These are phyloP conservation scores for Semaprochilodus insignis DNA, from an alignment of 2,797 vertebrate genomes.

Conservation along the genomic window DNA sequence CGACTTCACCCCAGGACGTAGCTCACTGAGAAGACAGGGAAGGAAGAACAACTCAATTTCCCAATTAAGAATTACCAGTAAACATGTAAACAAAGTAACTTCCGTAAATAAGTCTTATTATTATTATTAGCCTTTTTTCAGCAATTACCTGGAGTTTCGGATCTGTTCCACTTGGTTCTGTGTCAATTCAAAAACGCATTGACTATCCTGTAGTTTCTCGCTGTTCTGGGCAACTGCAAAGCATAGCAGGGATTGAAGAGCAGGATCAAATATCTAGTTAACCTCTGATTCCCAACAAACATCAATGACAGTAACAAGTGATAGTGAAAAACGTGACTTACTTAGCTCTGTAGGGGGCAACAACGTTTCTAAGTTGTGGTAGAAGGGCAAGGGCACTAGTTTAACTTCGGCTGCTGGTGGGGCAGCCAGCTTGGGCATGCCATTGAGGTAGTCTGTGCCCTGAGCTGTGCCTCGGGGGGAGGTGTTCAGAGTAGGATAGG, in stretches of 20 bases:
- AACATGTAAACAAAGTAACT: not conserved
- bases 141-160: slow-evolving; percentile 89
- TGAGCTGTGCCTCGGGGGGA: slow-evolving; percentile 77
- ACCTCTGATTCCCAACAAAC: not conserved
- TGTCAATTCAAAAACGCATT: slow-evolving; percentile 93
- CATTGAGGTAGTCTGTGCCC: slow-evolving; percentile 95
- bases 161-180: slow-evolving; percentile 94
- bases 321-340: slow-evolving; percentile 73
- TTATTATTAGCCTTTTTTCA: not conserved
- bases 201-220: slow-evolving; percentile 97
- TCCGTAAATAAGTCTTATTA: not conserved
- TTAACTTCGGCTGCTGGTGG: slow-evolving; percentile 89
- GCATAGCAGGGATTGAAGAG: slow-evolving; percentile 21
- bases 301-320: not conserved
- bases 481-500: slow-evolving; percentile 78
- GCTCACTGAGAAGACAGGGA: slow-evolving; percentile 79
- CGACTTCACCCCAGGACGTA: slow-evolving; percentile 92
- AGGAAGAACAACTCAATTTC: slow-evolving; percentile 6
- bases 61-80: slow-evolving; percentile 5
- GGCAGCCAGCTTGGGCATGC: slow-evolving; percentile 82
- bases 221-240: slow-evolving; percentile 91
- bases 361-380: slow-evolving; percentile 93
- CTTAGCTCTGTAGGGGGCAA: slow-evolving; percentile 93
- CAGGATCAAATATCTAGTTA: not conserved
- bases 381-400: slow-evolving; percentile 94